A percentile compares a stretch with the other conserved stretches of the same genome.
Evolutionary conservation across 2,113 vertebrate genomes (phyloP).

Genomic region (Malurus elegans): DNA sequence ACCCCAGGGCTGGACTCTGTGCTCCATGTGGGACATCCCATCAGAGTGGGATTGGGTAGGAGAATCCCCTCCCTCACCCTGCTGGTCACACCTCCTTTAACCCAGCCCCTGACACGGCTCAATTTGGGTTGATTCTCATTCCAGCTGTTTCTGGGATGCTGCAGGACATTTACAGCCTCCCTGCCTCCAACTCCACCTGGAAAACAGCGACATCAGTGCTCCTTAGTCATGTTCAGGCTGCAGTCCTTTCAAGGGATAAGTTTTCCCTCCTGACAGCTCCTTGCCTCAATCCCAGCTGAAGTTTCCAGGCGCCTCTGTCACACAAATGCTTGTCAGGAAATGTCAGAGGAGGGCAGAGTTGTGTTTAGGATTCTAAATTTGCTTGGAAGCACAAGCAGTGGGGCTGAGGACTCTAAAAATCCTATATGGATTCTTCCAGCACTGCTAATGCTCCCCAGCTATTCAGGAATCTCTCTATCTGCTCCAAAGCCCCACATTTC

Average conservation of each 20-base stretch:
- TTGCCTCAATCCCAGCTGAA: neutral
- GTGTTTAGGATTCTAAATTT: neutral
- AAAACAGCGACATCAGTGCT: neutral
- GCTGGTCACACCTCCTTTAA: rapidly evolving
- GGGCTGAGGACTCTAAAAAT: neutral
- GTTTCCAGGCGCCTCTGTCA: neutral
- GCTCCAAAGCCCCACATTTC: neutral
- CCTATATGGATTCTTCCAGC: neutral
- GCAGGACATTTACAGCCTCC: neutral
- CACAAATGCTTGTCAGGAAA: neutral
- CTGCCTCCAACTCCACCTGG: neutral
- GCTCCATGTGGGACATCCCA: no score
- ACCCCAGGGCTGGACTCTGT: neutral
- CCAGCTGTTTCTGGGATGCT: neutral
- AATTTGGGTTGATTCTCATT: neutral
- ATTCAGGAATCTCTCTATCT: neutral
- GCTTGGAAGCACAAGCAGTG: neutral
- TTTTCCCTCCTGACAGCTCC: neutral
- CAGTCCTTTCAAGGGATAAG: neutral
- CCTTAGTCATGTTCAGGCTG: neutral
- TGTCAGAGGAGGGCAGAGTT: neutral
- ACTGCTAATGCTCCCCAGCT: neutral
- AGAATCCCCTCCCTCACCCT: neutral
- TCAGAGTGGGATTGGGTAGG: neutral
- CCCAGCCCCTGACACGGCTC: rapidly evolving